Base-by-base conservation (phyloP, 2,797 vertebrate species). In the Trachops cirrhosus region DNA sequence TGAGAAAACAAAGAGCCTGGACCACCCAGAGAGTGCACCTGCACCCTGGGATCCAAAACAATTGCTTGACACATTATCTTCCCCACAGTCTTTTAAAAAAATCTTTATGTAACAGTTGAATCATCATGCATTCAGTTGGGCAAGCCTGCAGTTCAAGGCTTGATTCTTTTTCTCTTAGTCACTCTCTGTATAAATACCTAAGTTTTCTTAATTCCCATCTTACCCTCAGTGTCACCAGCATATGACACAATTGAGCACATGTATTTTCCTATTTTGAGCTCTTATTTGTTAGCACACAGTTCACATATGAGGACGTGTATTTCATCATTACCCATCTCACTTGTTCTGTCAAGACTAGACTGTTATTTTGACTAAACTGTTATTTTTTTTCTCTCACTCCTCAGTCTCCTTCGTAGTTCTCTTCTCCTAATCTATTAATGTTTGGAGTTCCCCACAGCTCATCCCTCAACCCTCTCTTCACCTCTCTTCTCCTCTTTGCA, bases 191-290 rank as follows among this genome's bases (percentile, higher is more conserved):
- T 26, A 24, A 50, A 67, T 52, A 59, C 41, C 62, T 44, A 68
- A 4, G 1, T 19, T 93, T 93, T 92, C 22, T 93, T 80, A 70
- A 39, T 79, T 73, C 21, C 22, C 18, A 5, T 79, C 24, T 83
- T 89, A 57, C 16, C 86, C 6, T 8, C 68, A 54, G 1, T 59
- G 6, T 26, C 24, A 50, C 9, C 6, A 80, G 3, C 6, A 59
- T 86, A 86, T 44, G 21, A 86, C 39, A 70, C 44, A 83, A n/a
- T 1, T 48, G 29, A 44, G 18, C 18, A 22, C 1, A 6, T 0
- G 0, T 37, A 32, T 50, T 39, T 21, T 21, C 19, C 6, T 52
- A 52, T 21, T 52, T 52, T 52, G 50, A 52, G 19, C 50, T 52
- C 50, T 52, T 52, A 21, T 52, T 52, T 52, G 21, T 52, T 52